phyloP scores from a whole-genome alignment of 2,888 invertebrate species.

The Mamestra brassicae region DNA sequence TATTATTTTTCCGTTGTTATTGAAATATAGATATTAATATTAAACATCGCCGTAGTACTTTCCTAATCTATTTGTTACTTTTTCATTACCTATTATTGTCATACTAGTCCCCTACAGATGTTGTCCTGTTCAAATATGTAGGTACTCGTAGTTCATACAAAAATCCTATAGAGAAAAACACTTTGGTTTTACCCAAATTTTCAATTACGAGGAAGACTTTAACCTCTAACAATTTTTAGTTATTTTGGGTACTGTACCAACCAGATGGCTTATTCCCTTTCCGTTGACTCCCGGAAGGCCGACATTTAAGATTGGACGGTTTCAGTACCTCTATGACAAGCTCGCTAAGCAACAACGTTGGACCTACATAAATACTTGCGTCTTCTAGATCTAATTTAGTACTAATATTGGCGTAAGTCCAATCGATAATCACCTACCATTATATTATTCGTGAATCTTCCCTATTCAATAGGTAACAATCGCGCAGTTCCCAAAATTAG shows the following conservation, averaged over 20 bases:
- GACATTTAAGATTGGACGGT: not conserved
- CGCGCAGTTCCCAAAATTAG: not conserved
- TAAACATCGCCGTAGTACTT: not conserved
- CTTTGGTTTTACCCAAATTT: too few species aligned
- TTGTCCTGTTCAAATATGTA: not conserved
- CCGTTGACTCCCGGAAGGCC: not conserved
- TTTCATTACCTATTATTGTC: not conserved
- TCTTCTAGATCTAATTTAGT: not conserved
- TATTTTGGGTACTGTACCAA: not conserved
- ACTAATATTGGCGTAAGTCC: not conserved
- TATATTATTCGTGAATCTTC: not conserved
- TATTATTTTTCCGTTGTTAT: not conserved
- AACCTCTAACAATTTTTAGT: not conserved
- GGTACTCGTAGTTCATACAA: not conserved
- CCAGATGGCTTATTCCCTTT: not conserved
- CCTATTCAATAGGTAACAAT: conserved; percentile 1
- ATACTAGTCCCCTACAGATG: not conserved
- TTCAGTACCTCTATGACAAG: not conserved
- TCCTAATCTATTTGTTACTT: not conserved
- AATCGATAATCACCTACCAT: conserved; percentile 13
- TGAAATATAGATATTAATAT: too few species aligned
- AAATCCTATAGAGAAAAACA: too few species aligned
- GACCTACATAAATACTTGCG: not conserved
- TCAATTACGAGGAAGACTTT: not conserved
- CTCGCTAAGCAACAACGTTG: not conserved